These are phyloP conservation scores for Todiramphus saurophagus DNA, from an alignment of 2,113 vertebrate species.

Conservation along the genomic window DNA sequence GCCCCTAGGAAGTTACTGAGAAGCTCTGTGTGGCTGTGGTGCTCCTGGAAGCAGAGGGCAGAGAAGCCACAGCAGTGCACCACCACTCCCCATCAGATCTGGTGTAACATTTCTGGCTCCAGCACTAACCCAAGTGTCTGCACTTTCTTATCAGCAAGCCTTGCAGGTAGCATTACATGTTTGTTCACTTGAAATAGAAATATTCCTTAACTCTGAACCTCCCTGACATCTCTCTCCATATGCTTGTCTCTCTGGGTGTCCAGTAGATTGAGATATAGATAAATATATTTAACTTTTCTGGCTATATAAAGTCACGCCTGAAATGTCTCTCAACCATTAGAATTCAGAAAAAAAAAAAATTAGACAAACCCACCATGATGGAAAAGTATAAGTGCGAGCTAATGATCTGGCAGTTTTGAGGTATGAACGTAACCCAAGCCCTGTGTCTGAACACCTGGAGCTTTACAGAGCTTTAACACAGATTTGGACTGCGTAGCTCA, in stretches of 20 bases:
- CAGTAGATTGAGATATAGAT: not conserved
- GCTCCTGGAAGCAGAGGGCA: not conserved
- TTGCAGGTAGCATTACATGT: constrained; percentile 13
- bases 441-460: not conserved
- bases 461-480: not conserved
- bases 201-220: constrained; percentile 30
- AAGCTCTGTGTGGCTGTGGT: rapidly evolving
- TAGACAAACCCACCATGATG: not conserved
- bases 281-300: not conserved
- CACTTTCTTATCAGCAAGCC: constrained; percentile 37
- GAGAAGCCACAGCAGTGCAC: not conserved
- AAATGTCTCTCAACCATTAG: not conserved
- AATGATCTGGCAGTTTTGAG: not conserved
- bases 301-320: not conserved
- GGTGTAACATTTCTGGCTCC: not conserved
- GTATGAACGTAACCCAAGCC: not conserved
- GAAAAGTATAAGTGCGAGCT: not conserved
- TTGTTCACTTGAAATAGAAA: constrained; percentile 17
- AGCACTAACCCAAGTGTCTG: constrained; percentile 17
- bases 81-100: not conserved
- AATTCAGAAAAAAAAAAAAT: not conserved
- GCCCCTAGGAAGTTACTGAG: not conserved
- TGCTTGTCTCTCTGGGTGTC: not conserved
- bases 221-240: not conserved
- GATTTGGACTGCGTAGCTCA: not conserved